phyloP scores from a whole-genome alignment of 2,888 invertebrate genomes.

The Phaedon cochleariae region DNA sequence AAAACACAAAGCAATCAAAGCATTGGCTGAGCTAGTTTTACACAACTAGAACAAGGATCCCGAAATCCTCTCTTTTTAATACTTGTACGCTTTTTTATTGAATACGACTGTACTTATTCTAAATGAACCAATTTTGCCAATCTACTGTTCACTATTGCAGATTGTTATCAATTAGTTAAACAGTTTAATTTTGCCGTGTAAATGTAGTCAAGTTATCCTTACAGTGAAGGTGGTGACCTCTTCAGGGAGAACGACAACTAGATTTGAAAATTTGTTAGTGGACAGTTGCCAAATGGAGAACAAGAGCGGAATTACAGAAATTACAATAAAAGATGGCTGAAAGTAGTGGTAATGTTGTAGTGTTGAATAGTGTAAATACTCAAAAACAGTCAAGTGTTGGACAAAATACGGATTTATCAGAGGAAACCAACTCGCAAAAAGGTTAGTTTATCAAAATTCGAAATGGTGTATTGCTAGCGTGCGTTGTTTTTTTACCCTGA shows the following conservation, averaged over 20 bases:
- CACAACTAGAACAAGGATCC: too few relatives aligned
- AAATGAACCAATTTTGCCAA: too few relatives aligned
- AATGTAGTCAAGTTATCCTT: background rate
- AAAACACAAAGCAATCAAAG: too few relatives aligned
- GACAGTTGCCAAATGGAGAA: conserved; percentile 23
- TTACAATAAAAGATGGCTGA: conserved; percentile 58
- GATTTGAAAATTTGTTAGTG: conserved; percentile 10
- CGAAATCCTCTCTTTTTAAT: too few relatives aligned
- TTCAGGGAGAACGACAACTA: background rate
- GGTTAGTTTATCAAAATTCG: conserved; percentile 46
- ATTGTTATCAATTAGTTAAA: too few relatives aligned
- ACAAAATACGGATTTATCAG: conserved; percentile 47
- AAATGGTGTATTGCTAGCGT: background rate
- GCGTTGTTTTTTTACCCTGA: conserved; percentile 27
- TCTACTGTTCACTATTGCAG: too few relatives aligned
- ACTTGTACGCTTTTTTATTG: too few relatives aligned
- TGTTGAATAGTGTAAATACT: conserved; percentile 57
- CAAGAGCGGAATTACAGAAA: background rate
- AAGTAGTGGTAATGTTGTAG: conserved; percentile 57
- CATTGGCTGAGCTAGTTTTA: too few relatives aligned
- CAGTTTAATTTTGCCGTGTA: background rate
- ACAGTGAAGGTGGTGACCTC: conserved; percentile 1
- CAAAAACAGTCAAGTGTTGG: conserved; percentile 51
- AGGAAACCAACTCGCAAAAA: conserved; percentile 55
- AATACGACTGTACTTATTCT: too few relatives aligned